Conservation (phyloP, 2,113 vertebrate species). For the Strix uralensis region DNA sequence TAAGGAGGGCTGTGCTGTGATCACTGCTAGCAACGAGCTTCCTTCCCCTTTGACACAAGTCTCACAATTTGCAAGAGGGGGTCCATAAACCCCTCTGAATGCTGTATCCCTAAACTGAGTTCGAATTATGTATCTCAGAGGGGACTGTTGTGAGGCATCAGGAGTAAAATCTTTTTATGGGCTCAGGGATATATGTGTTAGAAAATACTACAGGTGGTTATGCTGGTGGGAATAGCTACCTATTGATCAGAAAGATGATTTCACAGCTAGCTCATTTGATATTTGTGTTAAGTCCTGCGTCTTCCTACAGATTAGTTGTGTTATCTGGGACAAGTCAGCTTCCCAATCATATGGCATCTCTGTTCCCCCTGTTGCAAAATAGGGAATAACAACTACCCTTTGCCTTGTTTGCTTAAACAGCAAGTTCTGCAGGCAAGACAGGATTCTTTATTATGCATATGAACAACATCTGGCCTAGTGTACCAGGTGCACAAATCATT, state of each 20-base stretch:
- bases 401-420: conserved; percentile 9
- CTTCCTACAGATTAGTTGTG: background rate
- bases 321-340: background rate
- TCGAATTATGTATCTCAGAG: background rate
- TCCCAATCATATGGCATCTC: background rate
- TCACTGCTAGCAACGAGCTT: background rate
- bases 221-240: background rate
- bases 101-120: background rate
- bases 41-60: background rate
- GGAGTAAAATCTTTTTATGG: background rate
- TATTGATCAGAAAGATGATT: background rate
- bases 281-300: background rate
- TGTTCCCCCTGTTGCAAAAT: background rate
- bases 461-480: conserved; percentile 42
- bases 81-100: accelerated
- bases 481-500: conserved; percentile 54
- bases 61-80: accelerated
- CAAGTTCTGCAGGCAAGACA: conserved; percentile 24
- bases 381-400: background rate
- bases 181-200: background rate
- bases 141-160: background rate
- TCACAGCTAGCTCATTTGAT: background rate
- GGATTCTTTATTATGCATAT: conserved; percentile 40
- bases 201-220: background rate
- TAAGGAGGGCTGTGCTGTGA: background rate